Evolutionary conservation across 2,888 invertebrate genomes (phyloP), one percentile per base, ranked within the genome.

Genomic region (Megamerina dolium): DNA sequence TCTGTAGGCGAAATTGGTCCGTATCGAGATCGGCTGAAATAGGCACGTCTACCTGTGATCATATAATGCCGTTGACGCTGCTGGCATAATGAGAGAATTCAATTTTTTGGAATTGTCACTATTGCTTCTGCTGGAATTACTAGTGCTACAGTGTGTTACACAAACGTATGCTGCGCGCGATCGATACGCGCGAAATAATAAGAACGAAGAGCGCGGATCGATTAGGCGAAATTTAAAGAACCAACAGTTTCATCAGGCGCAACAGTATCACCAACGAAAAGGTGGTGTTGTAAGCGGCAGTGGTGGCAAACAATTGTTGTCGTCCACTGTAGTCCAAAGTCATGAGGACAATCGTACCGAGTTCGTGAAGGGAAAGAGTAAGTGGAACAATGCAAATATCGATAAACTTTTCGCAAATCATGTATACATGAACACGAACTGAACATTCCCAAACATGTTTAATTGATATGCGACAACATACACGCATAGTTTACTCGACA

Each of bases 341-440:
- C 39, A 53, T 42, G 62, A 58, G 50, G 60, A 57, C 51, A 64
- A 63, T 50, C 66, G 64, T 36, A 81, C 82, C 57, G 83, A 83
- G 68, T 84, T 84, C 68, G 83, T 84, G 68, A 84, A 83, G 72
- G 84, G 84, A 70, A 85, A 84, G 73, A 84, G 84, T 84, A 79
- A 83, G 84, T 81, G 41, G 12, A 26, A 5, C 32, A 3, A 32
- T n/a, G n/a, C n/a, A n/a, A n/a, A n/a, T n/a, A n/a, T n/a, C n/a
- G n/a, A n/a, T n/a, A n/a, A n/a, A n/a, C n/a, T n/a, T n/a, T n/a
- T n/a, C n/a, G n/a, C n/a, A n/a, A n/a, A n/a, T n/a, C n/a, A n/a
- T n/a, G n/a, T n/a, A n/a, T n/a, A n/a, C n/a, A n/a, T n/a, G n/a
- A n/a, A n/a, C n/a, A n/a, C n/a, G n/a, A n/a, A n/a, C n/a, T n/a